Base-by-base conservation (phyloP, 2,888 invertebrate species). In the Seira sanloemensis region DNA sequence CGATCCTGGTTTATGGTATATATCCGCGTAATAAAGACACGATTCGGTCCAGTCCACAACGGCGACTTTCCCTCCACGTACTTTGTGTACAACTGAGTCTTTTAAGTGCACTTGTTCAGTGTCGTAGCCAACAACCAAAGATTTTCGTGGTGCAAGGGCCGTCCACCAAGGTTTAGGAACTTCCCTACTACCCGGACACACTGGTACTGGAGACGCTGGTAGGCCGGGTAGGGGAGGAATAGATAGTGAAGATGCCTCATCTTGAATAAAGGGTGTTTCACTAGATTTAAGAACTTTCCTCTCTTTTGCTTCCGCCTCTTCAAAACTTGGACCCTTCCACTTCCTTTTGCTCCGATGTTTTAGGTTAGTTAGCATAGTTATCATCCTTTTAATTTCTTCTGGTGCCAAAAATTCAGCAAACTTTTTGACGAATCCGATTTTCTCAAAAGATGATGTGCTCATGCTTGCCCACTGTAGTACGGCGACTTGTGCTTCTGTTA, bases 11-110 rank as follows among this genome's bases (percentile, higher is more conserved):
- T 16, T 7, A 23, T 72, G 72, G n/a, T 21, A 72, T 1, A 72
- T 23, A 7, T 46, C 19, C 19, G 54, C 26, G 7, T 2, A 18
- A 5, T 26, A 46, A 21, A 19, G n/a, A 5, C 1, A 1, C 5
- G 1, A 12, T 1, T n/a, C 5, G 12, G 50, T 4, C n/a, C 23
- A 23, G 23, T 58, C 62, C 1, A 73, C 73, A n/a, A 58, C 25
- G 9, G 73, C 73, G 12, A 73, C 24, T 25, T n/a, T 73, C 18
- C 73, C 73, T 18, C 25, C 73, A 0, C 73, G 58, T 16, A 37
- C 1, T 24, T 18, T 26, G 2, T 1, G 4, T 1, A 37, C 26
- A 1, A n/a, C 46, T 1, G 9, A 2, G 1, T 4, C 9, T 69
- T 25, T 25, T n/a, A 69, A 18, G 4, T 27, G 27, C 1, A 69